Evolutionary conservation across 2,113 vertebrate genomes (phyloP).

Genomic region (Lasiurus borealis): DNA sequence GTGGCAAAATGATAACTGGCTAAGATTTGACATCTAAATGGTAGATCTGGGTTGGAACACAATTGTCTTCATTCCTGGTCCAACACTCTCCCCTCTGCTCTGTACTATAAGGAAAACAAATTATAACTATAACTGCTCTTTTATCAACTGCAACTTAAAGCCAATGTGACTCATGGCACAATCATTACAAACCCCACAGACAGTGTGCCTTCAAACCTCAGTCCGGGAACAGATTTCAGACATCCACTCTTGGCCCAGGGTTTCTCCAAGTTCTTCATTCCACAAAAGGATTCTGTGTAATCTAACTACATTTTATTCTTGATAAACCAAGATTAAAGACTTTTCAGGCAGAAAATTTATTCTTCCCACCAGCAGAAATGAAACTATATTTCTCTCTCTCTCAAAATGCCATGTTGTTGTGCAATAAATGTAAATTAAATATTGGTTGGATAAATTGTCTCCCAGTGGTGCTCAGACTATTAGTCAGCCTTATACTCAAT

Average conservation of each 20-base stretch:
- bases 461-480: not conserved
- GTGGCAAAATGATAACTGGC: not conserved
- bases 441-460: not conserved
- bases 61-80: not conserved
- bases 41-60: not conserved
- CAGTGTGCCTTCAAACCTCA: not conserved
- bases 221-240: not conserved
- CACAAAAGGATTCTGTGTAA: not conserved
- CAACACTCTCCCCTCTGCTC: not conserved
- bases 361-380: not conserved
- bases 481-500: not conserved
- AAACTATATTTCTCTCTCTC: not conserved
- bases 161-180: not conserved
- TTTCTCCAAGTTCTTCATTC: not conserved
- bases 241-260: not conserved
- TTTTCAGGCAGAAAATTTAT: not conserved
- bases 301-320: not conserved
- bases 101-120: not conserved
- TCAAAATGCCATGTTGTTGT: not conserved
- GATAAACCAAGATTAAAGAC: constrained; percentile 19
- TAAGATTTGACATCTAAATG: not conserved
- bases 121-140: not conserved
- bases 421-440: constrained; percentile 38
- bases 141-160: not conserved
- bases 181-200: not conserved